Conservation (phyloP, 2,113 vertebrate genomes). For the pig (Sus scrofa) region DNA sequence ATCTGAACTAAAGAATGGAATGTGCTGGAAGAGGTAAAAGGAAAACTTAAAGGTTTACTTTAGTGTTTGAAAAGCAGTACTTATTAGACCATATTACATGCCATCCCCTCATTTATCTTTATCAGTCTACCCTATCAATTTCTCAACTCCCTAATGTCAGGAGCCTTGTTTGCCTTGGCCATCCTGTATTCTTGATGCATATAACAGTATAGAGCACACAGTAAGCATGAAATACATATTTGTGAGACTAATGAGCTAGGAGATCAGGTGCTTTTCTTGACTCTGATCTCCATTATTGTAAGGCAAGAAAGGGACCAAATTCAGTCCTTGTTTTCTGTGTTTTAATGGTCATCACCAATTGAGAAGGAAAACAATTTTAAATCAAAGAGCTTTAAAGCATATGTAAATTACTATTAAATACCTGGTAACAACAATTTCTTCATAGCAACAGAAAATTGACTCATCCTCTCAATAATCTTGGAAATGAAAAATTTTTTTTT, state of each 20-base stretch:
- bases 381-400: background rate
- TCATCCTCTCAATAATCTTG: slow-evolving; percentile 23
- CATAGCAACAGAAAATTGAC: background rate
- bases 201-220: background rate
- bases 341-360: background rate
- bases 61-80: background rate
- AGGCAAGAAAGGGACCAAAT: background rate
- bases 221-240: background rate
- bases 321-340: background rate
- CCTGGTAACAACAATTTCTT: slow-evolving; percentile 40
- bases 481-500: background rate
- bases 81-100: background rate
- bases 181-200: background rate
- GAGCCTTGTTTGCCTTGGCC: background rate
- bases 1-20: background rate
- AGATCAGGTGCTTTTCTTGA: background rate
- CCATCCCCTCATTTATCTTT: background rate
- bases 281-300: background rate
- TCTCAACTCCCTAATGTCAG: background rate
- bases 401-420: slow-evolving; percentile 52
- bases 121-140: background rate
- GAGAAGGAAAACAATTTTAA: slow-evolving; percentile 12
- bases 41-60: background rate
- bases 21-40: background rate
- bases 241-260: background rate